phyloP scores from a whole-genome alignment of 2,113 vertebrate genomes.

The Varanus salvator region DNA sequence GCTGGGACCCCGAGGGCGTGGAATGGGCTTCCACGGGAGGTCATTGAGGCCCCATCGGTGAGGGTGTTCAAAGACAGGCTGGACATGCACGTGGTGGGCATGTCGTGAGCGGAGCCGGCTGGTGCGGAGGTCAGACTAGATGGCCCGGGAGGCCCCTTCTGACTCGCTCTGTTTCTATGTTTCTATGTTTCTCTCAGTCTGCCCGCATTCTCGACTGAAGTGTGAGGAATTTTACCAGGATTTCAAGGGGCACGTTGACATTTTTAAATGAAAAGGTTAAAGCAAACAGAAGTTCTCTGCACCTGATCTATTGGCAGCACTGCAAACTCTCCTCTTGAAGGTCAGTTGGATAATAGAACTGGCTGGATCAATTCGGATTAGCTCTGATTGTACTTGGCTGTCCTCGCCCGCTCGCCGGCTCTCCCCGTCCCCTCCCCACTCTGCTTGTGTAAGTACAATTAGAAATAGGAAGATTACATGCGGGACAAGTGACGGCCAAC shows the following conservation, averaged over 20 bases:
- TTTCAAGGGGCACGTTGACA: not conserved
- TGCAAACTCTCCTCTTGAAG: not conserved
- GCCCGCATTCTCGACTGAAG: not conserved
- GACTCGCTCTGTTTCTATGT: too few relatives aligned
- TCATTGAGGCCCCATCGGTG: too few relatives aligned
- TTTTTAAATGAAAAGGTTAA: not conserved
- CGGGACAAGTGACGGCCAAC: not conserved
- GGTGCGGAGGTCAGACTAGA: too few relatives aligned
- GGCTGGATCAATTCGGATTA: conserved; percentile 31
- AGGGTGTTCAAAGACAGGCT: too few relatives aligned
- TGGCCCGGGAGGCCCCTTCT: too few relatives aligned
- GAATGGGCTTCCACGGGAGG: too few relatives aligned
- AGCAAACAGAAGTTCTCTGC: too few relatives aligned
- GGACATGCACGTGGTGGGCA: too few relatives aligned
- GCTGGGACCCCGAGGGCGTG: too few relatives aligned
- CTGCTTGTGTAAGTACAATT: not conserved
- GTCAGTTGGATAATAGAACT: conserved; percentile 17
- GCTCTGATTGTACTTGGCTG: not conserved
- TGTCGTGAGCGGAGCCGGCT: too few relatives aligned
- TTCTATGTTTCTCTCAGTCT: too few relatives aligned
- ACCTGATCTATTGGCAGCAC: not conserved
- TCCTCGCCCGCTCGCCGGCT: too few relatives aligned
- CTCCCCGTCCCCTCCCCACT: not conserved
- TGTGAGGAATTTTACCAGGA: not conserved
- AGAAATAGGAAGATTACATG: not conserved